phyloP scores from a whole-genome alignment of 2,888 invertebrate genomes.

The Chaetoderma sp. region DNA sequence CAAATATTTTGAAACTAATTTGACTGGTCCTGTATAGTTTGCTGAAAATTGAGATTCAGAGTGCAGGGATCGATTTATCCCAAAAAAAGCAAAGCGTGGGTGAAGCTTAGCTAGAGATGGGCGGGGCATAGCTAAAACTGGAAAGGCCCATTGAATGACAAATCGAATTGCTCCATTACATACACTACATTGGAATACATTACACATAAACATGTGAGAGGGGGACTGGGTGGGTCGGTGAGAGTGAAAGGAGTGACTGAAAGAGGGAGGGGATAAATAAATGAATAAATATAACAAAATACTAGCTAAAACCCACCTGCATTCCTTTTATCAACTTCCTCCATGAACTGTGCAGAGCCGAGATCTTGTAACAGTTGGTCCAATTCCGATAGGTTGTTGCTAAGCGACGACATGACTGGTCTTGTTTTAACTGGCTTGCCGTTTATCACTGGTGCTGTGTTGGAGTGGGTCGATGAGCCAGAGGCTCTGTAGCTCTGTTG shows the following conservation, averaged over 20 bases:
- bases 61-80: too few relatives aligned
- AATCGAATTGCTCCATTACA: too few relatives aligned
- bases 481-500: not conserved
- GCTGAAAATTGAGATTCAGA: too few relatives aligned
- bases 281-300: not conserved
- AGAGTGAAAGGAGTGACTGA: not conserved
- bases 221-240: conserved; percentile 4
- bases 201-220: too few relatives aligned
- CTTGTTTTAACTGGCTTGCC: too few relatives aligned
- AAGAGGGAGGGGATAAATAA: not conserved
- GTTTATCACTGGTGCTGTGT: not conserved
- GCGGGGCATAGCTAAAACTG: too few relatives aligned
- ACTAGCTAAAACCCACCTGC: conserved; percentile 28
- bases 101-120: too few relatives aligned
- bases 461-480: not conserved
- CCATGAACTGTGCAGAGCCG: conserved; percentile 74
- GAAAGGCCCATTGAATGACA: too few relatives aligned
- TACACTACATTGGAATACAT: too few relatives aligned
- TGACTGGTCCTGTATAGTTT: too few relatives aligned
- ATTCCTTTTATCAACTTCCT: conserved; percentile 58
- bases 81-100: too few relatives aligned
- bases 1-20: too few relatives aligned
- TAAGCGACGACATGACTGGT: conserved; percentile 54
- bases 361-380: conserved; percentile 92
- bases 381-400: conserved; percentile 87